These are phyloP conservation scores for Chirona hameri DNA, from an alignment of 2,888 invertebrate species.

Conservation along the genomic window DNA sequence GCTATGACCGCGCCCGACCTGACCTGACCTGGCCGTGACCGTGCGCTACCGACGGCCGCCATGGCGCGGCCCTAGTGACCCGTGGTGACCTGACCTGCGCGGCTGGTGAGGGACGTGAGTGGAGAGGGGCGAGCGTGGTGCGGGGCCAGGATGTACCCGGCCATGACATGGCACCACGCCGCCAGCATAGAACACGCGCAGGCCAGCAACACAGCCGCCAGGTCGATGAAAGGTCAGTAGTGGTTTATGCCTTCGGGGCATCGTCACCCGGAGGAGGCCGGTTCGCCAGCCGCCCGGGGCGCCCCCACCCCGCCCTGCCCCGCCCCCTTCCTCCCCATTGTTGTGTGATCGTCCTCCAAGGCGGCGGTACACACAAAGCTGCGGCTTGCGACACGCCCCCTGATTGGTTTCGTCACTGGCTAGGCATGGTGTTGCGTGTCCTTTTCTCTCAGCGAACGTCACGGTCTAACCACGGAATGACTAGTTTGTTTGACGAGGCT, in stretches of 20 bases:
- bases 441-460: not conserved
- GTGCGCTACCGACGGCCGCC: not conserved
- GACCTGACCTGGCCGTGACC: not conserved
- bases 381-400: no score
- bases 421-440: no score
- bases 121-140: not conserved
- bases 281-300: no score
- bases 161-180: constrained; percentile 12
- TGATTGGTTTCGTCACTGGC: no score
- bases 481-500: not conserved
- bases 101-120: not conserved
- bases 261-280: no score
- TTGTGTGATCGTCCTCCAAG: no score
- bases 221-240: constrained; percentile 24
- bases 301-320: no score
- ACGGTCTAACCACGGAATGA: not conserved
- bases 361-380: no score
- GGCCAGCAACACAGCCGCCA: not conserved
- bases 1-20: not conserved
- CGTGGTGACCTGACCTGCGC: not conserved
- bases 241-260: no score
- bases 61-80: not conserved
- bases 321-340: no score
- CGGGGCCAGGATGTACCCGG: constrained; percentile 1
- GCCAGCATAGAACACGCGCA: not conserved